phyloP scores from a whole-genome alignment of 2,113 vertebrate genomes.

The Ornithorhynchus anatinus region DNA sequence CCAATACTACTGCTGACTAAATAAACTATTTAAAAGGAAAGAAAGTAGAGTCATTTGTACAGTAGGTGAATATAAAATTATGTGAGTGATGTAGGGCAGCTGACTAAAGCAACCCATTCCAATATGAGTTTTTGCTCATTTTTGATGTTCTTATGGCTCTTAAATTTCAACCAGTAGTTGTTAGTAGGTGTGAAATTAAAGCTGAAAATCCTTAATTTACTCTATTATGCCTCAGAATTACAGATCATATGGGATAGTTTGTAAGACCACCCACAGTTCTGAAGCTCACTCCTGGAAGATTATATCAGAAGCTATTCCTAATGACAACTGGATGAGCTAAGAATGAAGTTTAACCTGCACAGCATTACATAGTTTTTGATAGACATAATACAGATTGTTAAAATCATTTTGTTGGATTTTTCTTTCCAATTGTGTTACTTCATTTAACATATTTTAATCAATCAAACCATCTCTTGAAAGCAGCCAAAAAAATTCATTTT shows the following conservation, averaged over 20 bases:
- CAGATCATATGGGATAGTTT: slow-evolving; percentile 61
- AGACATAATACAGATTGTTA: slow-evolving; percentile 41
- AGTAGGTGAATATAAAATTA: background rate
- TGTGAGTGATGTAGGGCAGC: slow-evolving; percentile 7
- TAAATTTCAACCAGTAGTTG: slow-evolving; percentile 45
- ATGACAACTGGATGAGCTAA: slow-evolving; percentile 69
- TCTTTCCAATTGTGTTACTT: slow-evolving; percentile 26
- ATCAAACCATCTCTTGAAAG: slow-evolving; percentile 28
- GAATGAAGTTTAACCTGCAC: slow-evolving; percentile 62
- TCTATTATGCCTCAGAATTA: slow-evolving; percentile 62
- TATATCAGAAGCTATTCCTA: slow-evolving; percentile 58
- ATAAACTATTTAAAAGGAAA: slow-evolving; percentile 12
- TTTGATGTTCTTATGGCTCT: slow-evolving; percentile 1
- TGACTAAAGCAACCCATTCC: slow-evolving; percentile 10
- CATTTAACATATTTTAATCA: background rate
- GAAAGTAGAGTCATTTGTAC: slow-evolving; percentile 25
- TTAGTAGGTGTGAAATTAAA: slow-evolving; percentile 58
- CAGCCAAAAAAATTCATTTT: slow-evolving; percentile 1
- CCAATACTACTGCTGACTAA: background rate
- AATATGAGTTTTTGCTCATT: background rate
- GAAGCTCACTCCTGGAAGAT: slow-evolving; percentile 70
- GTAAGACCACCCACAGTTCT: slow-evolving; percentile 70
- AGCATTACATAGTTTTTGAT: slow-evolving; percentile 31
- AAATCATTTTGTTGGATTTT: slow-evolving; percentile 30
- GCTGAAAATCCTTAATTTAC: slow-evolving; percentile 44